These are phyloP conservation scores for Parthenolecanium corni DNA, from an alignment of 2,888 invertebrate species.

Conservation along the genomic window DNA sequence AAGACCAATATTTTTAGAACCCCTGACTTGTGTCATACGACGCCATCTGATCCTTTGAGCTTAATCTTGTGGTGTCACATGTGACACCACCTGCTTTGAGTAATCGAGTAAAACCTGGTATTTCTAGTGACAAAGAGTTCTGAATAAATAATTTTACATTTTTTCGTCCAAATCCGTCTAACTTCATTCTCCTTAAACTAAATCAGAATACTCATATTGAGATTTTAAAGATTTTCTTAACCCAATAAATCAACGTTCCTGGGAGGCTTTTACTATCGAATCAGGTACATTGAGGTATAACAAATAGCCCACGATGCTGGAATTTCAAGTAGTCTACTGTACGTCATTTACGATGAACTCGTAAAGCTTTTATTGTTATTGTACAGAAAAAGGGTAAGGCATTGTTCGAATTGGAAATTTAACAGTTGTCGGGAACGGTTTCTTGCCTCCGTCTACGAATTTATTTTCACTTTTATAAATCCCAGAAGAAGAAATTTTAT, in stretches of 20 bases:
- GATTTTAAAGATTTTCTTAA: slow-evolving; percentile 11
- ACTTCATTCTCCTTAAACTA: too few relatives aligned
- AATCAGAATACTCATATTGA: background rate
- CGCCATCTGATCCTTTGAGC: too few relatives aligned
- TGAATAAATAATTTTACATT: too few relatives aligned
- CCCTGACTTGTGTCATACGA: too few relatives aligned
- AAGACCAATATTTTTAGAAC: too few relatives aligned
- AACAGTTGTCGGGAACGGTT: slow-evolving; percentile 15
- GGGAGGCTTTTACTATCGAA: slow-evolving; percentile 15
- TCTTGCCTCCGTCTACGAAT: background rate
- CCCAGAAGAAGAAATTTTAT: slow-evolving; percentile 17
- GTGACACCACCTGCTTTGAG: too few relatives aligned
- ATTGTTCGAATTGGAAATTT: slow-evolving; percentile 20
- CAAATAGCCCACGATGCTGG: slow-evolving; percentile 22
- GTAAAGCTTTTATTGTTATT: slow-evolving; percentile 26
- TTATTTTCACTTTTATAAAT: slow-evolving; percentile 22
- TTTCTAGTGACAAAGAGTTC: too few relatives aligned
- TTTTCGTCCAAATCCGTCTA: too few relatives aligned
- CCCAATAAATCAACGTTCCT: slow-evolving; percentile 13
- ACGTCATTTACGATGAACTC: slow-evolving; percentile 25
- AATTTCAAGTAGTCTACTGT: slow-evolving; percentile 25
- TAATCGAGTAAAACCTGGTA: too few relatives aligned
- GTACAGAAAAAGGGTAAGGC: slow-evolving; percentile 1
- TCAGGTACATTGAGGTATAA: slow-evolving; percentile 19
- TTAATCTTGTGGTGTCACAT: too few relatives aligned